Percentiles rank a stretch among this genome's conserved stretches.
phyloP scores from a whole-genome alignment of 2,113 vertebrate genomes.

The Phocoena phocoena region DNA sequence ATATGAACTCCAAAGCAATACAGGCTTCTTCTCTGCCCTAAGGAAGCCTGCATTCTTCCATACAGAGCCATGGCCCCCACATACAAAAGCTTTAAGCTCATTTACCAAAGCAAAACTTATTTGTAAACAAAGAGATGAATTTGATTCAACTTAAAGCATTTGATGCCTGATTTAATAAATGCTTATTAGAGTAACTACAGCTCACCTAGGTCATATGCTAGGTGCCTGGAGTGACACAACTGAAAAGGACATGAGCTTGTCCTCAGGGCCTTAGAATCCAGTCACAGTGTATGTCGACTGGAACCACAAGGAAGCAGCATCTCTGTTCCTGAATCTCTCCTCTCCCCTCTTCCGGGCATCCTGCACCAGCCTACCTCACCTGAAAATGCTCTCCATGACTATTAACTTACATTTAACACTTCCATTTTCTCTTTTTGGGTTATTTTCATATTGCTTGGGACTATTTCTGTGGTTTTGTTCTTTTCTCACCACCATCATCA shows the following conservation, averaged over 20 bases:
- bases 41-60: not conserved
- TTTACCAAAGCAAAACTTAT: not conserved
- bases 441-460: not conserved
- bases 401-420: not conserved
- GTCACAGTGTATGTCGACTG: not conserved
- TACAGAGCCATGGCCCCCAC: not conserved
- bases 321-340: not conserved
- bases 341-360: not conserved
- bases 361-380: not conserved
- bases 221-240: not conserved
- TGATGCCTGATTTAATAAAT: not conserved
- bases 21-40: not conserved
- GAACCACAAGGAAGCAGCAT: not conserved
- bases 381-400: not conserved
- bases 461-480: not conserved
- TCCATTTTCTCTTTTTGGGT: not conserved
- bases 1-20: not conserved
- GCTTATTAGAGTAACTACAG: not conserved
- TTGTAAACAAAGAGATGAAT: conserved; percentile 21
- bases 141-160: not conserved
- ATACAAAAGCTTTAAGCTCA: not conserved
- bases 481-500: not conserved
- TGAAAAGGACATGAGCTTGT: not conserved
- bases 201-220: not conserved
- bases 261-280: not conserved